Conservation (phyloP, 2,888 invertebrate species). For the Amphipyra berbera region DNA sequence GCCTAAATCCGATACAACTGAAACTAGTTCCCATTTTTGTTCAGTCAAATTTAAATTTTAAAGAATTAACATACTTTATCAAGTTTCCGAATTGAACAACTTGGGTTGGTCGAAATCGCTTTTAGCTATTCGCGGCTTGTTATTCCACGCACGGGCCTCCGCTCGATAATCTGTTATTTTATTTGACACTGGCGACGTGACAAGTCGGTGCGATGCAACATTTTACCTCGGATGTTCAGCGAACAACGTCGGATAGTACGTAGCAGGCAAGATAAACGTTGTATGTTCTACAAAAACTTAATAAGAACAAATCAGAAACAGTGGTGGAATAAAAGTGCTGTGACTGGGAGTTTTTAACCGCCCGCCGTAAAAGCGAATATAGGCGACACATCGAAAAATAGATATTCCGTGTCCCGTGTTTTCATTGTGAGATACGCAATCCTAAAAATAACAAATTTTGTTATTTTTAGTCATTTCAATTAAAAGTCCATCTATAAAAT, state of each 20-base stretch:
- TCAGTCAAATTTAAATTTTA: conserved; percentile 55
- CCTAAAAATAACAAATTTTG: too few relatives aligned
- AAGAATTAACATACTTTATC: conserved; percentile 69
- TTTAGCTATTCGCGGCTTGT: conserved; percentile 68
- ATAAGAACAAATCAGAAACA: conserved; percentile 27
- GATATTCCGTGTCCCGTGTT: background rate
- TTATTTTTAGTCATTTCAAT: too few relatives aligned
- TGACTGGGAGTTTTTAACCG: conserved; percentile 12
- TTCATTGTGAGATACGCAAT: too few relatives aligned
- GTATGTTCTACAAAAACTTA: conserved; percentile 36
- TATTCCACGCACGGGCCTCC: conserved; percentile 71
- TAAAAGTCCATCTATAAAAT: too few relatives aligned
- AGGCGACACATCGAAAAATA: conserved; percentile 13
- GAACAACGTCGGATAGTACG: conserved; percentile 7
- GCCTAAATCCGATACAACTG: too few relatives aligned
- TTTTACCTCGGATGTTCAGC: conserved; percentile 62
- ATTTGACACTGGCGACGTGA: conserved; percentile 58
- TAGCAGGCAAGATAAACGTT: conserved; percentile 18
- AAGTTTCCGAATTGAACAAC: conserved; percentile 66
- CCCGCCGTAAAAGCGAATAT: conserved; percentile 9
- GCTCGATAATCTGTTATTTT: conserved; percentile 81
- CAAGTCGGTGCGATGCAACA: conserved; percentile 62
- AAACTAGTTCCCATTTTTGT: background rate
- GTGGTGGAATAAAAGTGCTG: conserved; percentile 22
- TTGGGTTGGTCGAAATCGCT: conserved; percentile 67